phyloP scores from a whole-genome alignment of 2,888 invertebrate genomes.

The Julus scandinavius region DNA sequence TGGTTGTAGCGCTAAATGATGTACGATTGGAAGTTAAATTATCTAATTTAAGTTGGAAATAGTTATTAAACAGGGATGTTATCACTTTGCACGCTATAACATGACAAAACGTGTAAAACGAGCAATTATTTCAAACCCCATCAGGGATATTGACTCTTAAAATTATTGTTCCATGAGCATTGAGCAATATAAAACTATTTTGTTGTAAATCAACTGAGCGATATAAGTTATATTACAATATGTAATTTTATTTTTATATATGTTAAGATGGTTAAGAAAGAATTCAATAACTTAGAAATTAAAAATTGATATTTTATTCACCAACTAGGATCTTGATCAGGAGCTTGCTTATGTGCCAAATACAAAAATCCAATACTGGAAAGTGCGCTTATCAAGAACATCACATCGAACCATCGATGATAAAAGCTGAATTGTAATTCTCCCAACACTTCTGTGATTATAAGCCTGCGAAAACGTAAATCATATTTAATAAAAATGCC shows the following conservation, averaged over 20 bases:
- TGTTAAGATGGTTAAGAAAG: neutral
- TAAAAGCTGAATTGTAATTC: constrained; percentile 99
- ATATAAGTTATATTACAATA: neutral
- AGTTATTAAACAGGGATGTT: too few relatives aligned
- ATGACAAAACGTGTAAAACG: too few relatives aligned
- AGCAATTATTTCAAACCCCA: too few relatives aligned
- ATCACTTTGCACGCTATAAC: too few relatives aligned
- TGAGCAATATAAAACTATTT: too few relatives aligned
- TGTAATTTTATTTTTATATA: neutral
- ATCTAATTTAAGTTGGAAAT: too few relatives aligned
- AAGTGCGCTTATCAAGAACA: constrained; percentile 95
- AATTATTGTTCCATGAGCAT: too few relatives aligned
- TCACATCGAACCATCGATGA: constrained; percentile 99
- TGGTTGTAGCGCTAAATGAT: too few relatives aligned
- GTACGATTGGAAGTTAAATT: too few relatives aligned
- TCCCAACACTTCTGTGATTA: constrained; percentile 91
- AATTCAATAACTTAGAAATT: neutral
- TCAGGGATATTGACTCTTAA: too few relatives aligned
- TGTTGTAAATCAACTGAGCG: too few relatives aligned
- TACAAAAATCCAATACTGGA: constrained; percentile 96
- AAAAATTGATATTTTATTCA: neutral
- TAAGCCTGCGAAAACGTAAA: constrained; percentile 72
- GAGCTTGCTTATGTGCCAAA: constrained; percentile 91
- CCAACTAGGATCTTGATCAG: constrained; percentile 60
- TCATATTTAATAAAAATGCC: constrained; percentile 11